Evolutionary conservation across 2,113 vertebrate species (phyloP).

Genomic region (Indri indri): DNA sequence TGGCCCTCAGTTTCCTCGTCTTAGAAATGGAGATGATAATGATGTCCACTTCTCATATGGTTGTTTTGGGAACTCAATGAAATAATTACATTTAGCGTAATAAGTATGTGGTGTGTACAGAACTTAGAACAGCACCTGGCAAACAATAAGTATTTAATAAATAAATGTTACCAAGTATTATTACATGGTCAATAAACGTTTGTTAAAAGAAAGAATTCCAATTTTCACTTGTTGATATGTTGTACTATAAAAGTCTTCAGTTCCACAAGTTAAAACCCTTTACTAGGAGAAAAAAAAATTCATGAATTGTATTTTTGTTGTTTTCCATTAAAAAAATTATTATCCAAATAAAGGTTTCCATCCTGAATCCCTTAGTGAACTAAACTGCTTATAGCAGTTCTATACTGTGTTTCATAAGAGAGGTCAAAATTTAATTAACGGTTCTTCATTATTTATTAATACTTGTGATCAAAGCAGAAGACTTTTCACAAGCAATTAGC

Average conservation of each 20-base stretch:
- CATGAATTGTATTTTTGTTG: background rate
- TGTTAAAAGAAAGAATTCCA: background rate
- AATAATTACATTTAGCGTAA: background rate
- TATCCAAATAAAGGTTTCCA: background rate
- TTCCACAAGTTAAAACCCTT: background rate
- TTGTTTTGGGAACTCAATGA: background rate
- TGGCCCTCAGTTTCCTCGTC: background rate
- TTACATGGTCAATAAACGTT: background rate
- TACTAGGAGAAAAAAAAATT: background rate
- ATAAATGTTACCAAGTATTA: background rate
- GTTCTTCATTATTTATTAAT: background rate
- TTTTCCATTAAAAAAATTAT: background rate
- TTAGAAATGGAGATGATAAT: background rate
- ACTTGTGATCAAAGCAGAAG: constrained; percentile 45
- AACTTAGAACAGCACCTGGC: background rate
- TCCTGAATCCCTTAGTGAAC: background rate
- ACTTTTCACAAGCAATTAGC: background rate
- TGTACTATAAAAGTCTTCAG: background rate
- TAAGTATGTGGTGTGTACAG: background rate
- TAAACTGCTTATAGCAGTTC: background rate
- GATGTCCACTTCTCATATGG: background rate
- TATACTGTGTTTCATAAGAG: background rate
- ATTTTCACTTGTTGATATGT: background rate
- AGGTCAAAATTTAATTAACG: background rate
- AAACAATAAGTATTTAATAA: background rate